A percentile compares a stretch with the other conserved stretches of the same genome.
These are phyloP conservation scores for Argyrosomus regius DNA, from an alignment of 2,797 vertebrate species.

Conservation along the genomic window DNA sequence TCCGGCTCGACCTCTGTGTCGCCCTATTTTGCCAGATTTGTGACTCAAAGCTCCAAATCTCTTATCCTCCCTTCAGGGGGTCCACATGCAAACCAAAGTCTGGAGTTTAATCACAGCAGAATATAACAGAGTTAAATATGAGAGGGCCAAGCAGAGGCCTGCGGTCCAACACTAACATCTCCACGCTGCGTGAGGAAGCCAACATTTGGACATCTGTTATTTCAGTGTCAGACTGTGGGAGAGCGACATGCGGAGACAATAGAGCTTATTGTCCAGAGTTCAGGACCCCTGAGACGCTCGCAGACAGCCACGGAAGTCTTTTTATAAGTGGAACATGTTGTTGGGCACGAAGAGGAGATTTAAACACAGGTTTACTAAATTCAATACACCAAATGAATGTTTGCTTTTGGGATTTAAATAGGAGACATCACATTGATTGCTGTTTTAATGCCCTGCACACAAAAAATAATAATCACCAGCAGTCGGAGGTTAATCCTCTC, in stretches of 20 bases:
- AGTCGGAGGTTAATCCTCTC: conserved; percentile 16
- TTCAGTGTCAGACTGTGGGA: conserved; percentile 69
- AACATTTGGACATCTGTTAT: conserved; percentile 72
- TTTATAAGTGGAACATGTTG: conserved; percentile 66
- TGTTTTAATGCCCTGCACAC: conserved; percentile 7
- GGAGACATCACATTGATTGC: background rate
- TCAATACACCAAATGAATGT: background rate
- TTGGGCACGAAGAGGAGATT: conserved; percentile 5
- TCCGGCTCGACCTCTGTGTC: background rate
- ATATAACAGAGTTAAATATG: conserved; percentile 44
- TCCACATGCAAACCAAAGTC: conserved; percentile 7
- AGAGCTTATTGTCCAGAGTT: conserved; percentile 73
- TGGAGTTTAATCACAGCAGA: conserved; percentile 24
- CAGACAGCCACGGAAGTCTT: conserved; percentile 72
- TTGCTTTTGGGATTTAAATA: conserved; percentile 6
- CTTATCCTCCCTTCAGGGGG: background rate
- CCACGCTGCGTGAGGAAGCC: conserved; percentile 53
- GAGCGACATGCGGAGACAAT: conserved; percentile 67
- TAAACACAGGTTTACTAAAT: background rate
- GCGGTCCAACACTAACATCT: conserved; percentile 59
- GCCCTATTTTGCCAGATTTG: background rate
- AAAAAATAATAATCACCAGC: background rate
- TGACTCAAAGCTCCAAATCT: conserved; percentile 5
- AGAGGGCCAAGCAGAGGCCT: conserved; percentile 31
- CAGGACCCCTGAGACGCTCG: conserved; percentile 59